Percentiles rank a stretch among this genome's conserved stretches.
Evolutionary conservation across 2,113 vertebrate genomes (phyloP).

Genomic region (Charina bottae): DNA sequence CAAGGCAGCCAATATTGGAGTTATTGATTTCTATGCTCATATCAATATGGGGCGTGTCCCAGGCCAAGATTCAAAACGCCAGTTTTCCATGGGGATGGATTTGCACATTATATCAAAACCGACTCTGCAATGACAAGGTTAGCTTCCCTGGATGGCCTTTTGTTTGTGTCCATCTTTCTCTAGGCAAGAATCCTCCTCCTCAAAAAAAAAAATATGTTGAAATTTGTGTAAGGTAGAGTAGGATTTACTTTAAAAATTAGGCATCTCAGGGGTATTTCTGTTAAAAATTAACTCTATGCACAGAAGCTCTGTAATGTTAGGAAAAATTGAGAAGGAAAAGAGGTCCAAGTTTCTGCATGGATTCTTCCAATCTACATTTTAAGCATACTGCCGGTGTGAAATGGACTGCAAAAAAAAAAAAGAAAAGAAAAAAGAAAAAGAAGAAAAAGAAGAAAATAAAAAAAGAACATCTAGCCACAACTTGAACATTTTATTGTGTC

Average conservation of each 20-base stretch:
- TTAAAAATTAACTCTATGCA: background rate
- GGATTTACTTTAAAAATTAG: background rate
- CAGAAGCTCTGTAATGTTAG: background rate
- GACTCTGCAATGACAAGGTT: background rate
- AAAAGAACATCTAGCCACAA: accelerated
- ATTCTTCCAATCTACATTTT: background rate
- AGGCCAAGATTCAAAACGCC: background rate
- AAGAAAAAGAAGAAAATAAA: no score
- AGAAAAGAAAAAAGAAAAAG: background rate
- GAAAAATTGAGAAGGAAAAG: background rate
- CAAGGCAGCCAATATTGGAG: background rate
- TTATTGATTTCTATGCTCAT: background rate
- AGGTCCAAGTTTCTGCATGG: background rate
- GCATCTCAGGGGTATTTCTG: accelerated
- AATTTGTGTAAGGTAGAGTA: no score
- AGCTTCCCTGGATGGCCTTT: no score
- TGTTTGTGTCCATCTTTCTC: no score
- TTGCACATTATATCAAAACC: background rate
- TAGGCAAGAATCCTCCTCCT: no score
- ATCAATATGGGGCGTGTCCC: background rate
- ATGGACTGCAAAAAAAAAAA: background rate
- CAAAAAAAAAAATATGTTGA: no score
- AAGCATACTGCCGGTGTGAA: background rate
- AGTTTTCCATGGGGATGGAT: background rate
- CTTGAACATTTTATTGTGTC: constrained; percentile 27